Evolutionary conservation across 2,888 invertebrate genomes (phyloP), one percentile per base, ranked within the genome.

Genomic region (Apodemia duryi): DNA sequence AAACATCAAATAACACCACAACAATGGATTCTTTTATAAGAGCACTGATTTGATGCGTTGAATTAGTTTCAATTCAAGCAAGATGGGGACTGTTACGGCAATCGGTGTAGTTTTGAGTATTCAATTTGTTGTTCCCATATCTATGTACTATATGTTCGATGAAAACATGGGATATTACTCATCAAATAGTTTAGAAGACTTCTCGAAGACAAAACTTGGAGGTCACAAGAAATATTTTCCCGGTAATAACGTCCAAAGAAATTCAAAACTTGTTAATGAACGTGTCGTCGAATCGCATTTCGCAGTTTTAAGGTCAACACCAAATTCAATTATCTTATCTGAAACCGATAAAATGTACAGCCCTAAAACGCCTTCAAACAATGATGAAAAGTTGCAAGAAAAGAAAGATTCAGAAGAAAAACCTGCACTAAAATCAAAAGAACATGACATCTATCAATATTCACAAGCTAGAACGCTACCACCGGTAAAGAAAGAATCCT

Each of bases 221-320:
- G 70, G 69, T 11, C 76, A 77, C 51, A 80, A 77, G 62, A 82
- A 75, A 67, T 77, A 77, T 63, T 80, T 77, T 67, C 69, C 74
- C 7, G 73, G 75, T 5, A 69, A 71, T 52, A 75, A 71, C 21
- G 74, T 72, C 41, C 69, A 68, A 28, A 74, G 73, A 32, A 75
- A 71, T 65, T 72, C 72, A 35, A 76, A 75, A 64, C 66, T 73
- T 2, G 73, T 70, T 6, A 78, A 77, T 35, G 80, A 82, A 38
- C 77, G 76, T 35, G 72, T 77, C 0, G 72, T 83, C 1, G 80
- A 84, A 65, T 75, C 81, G 1, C 81, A 84, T 63, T 85, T 84
- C 64, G 79, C 75, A 70, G 69, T 81, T 1, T 70, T 72, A 64
- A 84, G 81, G 71, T 69, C 69, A 13, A 65, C 71, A 0, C 64